Conservation (phyloP, 2,888 invertebrate species). For the Acronicta alni region DNA sequence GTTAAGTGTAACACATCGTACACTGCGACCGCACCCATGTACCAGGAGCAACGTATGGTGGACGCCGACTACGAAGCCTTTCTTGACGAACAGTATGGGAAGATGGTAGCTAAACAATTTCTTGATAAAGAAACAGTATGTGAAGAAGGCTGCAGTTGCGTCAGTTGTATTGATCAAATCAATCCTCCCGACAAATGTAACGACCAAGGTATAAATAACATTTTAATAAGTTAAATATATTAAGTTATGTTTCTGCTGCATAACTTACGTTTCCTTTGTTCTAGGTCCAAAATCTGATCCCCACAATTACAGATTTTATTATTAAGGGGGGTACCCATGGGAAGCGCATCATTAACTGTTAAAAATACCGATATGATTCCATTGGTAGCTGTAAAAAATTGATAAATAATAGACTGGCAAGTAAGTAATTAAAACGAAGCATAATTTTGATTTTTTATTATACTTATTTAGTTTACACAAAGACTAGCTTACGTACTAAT, state of each 20-base stretch:
- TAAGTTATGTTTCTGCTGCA: not conserved
- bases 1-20: not conserved
- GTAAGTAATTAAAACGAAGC: conserved; percentile 8
- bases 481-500: conserved; percentile 88
- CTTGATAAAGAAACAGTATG: conserved; percentile 2
- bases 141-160: not conserved
- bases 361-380: too few relatives aligned
- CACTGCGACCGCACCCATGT: not conserved
- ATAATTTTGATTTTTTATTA: conserved; percentile 65
- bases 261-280: conserved; percentile 13
- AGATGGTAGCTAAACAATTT: not conserved
- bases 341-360: too few relatives aligned
- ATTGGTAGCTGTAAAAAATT: not conserved
- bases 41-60: not conserved
- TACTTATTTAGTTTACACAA: conserved; percentile 73
- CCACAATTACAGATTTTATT: conserved; percentile 12
- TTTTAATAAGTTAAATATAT: not conserved
- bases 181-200: not conserved
- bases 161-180: not conserved
- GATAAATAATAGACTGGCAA: not conserved
- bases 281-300: conserved; percentile 5
- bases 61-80: not conserved
- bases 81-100: conserved; percentile 1
- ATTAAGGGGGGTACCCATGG: not conserved
- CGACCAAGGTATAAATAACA: not conserved